phyloP scores from a whole-genome alignment of 2,888 invertebrate genomes.

The Sipha maydis region DNA sequence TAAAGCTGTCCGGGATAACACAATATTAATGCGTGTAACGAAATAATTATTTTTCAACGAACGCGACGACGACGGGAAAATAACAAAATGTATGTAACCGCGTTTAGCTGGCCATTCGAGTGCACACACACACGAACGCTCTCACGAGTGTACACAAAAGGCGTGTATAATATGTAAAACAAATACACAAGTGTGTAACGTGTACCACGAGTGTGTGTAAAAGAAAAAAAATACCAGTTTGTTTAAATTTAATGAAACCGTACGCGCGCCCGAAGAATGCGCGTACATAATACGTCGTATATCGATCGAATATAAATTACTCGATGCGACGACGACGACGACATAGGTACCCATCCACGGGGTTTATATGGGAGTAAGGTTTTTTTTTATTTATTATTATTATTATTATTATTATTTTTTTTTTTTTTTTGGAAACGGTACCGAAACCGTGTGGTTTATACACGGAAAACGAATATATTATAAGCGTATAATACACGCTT shows the following conservation, averaged over 20 bases:
- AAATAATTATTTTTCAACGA: constrained; percentile 31
- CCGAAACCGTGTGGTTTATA: background rate
- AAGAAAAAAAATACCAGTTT: constrained; percentile 37
- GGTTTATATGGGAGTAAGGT: no score
- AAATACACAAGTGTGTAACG: background rate
- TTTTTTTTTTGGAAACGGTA: background rate
- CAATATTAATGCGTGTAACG: constrained; percentile 35
- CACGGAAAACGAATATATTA: no score
- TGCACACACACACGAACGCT: no score
- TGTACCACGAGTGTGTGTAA: background rate
- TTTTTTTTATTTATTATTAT: no score
- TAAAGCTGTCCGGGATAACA: constrained; percentile 23
- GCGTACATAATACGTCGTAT: background rate
- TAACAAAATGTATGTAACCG: background rate
- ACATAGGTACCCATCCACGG: background rate
- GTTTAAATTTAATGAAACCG: constrained; percentile 55
- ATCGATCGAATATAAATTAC: constrained; percentile 50
- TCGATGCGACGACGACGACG: background rate
- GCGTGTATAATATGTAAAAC: constrained; percentile 37
- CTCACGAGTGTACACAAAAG: background rate
- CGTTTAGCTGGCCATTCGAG: background rate
- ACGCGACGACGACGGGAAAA: background rate
- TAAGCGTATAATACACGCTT: no score
- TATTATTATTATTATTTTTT: no score
- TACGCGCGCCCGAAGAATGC: background rate